These are phyloP conservation scores for Gallirallus australis DNA, from an alignment of 2,797 vertebrate species.

Conservation along the genomic window DNA sequence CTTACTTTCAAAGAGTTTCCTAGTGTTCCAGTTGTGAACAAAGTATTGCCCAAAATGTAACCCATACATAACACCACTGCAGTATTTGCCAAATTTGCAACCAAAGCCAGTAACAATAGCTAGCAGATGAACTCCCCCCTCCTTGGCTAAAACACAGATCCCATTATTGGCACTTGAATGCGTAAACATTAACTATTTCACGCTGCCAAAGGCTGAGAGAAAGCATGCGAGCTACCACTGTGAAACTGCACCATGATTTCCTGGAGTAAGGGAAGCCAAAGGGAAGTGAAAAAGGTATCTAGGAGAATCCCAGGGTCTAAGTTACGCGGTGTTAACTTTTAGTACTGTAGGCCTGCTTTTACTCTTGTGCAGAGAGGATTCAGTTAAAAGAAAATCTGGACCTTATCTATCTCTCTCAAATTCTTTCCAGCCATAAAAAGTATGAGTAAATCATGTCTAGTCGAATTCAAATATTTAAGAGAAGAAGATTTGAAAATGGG, in stretches of 20 bases:
- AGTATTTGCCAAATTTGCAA: background rate
- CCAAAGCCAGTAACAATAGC: background rate
- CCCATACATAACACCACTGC: background rate
- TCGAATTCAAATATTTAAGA: slow-evolving; percentile 1
- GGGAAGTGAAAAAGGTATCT: background rate
- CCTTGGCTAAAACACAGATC: background rate
- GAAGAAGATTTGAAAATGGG: background rate
- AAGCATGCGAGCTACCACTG: background rate
- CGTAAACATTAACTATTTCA: background rate
- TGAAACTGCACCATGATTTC: background rate
- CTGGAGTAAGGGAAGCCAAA: background rate
- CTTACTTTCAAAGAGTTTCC: background rate
- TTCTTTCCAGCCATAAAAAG: background rate
- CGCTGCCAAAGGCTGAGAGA: background rate
- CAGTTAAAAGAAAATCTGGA: background rate
- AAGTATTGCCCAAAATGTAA: background rate
- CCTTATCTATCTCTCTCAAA: background rate
- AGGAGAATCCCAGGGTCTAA: background rate
- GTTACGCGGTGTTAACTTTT: background rate
- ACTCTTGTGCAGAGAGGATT: background rate
- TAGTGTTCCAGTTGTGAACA: background rate
- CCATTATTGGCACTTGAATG: background rate
- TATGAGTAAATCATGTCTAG: background rate
- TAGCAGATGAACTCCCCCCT: background rate
- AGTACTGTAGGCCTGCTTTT: background rate